Evolutionary conservation across 2,888 invertebrate genomes (phyloP).

Genomic region (Mermis nigrescens): DNA sequence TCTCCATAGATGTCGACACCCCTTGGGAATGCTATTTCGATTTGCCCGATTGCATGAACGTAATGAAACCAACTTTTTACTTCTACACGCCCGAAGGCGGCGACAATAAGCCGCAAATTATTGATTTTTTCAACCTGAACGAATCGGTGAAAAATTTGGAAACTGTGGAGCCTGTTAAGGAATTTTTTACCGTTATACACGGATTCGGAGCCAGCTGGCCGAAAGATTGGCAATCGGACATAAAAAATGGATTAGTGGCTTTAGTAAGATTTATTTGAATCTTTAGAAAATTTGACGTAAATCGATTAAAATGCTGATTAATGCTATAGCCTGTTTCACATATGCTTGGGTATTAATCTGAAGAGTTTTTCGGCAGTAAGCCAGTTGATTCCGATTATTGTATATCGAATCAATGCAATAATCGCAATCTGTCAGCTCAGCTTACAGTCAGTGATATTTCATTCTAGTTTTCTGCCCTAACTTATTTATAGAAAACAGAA

Average conservation of each 20-base stretch:
- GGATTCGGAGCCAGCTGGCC: background rate
- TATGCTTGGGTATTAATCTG: too few relatives aligned
- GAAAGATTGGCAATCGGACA: background rate
- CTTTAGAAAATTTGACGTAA: too few relatives aligned
- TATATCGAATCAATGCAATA: too few relatives aligned
- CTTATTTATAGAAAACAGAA: too few relatives aligned
- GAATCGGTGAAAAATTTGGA: background rate
- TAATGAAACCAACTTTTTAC: background rate
- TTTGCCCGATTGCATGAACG: background rate
- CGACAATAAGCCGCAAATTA: background rate
- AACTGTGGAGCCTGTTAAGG: background rate
- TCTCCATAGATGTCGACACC: background rate
- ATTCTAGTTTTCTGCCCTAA: too few relatives aligned
- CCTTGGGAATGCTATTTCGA: slow-evolving; percentile 1
- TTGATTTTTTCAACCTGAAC: background rate
- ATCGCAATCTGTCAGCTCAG: too few relatives aligned
- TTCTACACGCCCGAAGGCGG: background rate
- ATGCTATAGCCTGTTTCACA: too few relatives aligned
- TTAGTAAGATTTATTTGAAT: too few relatives aligned
- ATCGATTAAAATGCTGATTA: too few relatives aligned
- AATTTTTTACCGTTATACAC: background rate
- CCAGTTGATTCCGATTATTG: too few relatives aligned
- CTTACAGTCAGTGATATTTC: too few relatives aligned
- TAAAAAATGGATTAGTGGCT: background rate
- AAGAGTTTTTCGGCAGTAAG: too few relatives aligned